These are phyloP conservation scores for Drosophila paracracens DNA, from an alignment of 2,888 invertebrate species.

Conservation along the genomic window DNA sequence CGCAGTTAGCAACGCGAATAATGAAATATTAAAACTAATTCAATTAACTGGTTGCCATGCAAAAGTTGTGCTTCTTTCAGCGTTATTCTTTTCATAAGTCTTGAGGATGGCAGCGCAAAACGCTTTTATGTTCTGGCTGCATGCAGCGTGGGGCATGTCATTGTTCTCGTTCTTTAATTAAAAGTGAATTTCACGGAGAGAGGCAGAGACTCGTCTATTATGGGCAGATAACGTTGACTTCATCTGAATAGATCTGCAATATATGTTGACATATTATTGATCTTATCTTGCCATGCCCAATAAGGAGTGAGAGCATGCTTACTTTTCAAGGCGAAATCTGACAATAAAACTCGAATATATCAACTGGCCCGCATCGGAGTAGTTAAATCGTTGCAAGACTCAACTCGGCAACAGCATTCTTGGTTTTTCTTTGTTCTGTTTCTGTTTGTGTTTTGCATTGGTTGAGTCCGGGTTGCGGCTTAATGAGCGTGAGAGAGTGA, in stretches of 20 bases:
- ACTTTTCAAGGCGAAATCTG: neutral
- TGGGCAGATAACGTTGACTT: no score
- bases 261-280: neutral
- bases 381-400: neutral
- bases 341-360: neutral
- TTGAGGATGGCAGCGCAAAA: constrained; percentile 31
- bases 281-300: neutral
- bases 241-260: neutral
- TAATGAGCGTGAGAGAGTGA: constrained; percentile 52
- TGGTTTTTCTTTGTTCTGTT: neutral
- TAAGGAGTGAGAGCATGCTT: neutral
- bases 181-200: neutral
- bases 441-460: neutral
- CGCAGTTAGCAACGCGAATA: neutral
- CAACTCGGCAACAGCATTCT: neutral
- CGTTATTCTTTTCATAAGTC: constrained; percentile 20
- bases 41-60: constrained; percentile 2
- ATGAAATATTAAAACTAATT: neutral
- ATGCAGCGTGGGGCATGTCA: constrained; percentile 16
- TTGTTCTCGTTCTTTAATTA: neutral
- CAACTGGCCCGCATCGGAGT: neutral
- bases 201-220: no score
- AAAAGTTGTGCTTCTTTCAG: neutral
- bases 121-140: constrained; percentile 21
- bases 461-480: neutral